These are phyloP conservation scores for Rhyacophila brunnea DNA, from an alignment of 1,140 invertebrate species.

Conservation along the genomic window DNA sequence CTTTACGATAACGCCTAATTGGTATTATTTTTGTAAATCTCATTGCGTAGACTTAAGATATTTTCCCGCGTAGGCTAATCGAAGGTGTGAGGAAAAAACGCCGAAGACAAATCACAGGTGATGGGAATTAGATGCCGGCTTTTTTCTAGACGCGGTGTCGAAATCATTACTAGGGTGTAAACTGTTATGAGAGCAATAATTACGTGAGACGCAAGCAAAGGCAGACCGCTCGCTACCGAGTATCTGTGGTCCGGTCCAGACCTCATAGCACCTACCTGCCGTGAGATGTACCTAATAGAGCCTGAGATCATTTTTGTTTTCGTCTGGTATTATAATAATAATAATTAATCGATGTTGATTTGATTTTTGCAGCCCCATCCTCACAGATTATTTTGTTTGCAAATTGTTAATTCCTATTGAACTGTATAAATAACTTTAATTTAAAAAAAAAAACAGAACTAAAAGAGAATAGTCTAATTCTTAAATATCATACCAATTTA, in stretches of 20 bases:
- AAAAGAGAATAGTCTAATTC: no score
- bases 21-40: background rate
- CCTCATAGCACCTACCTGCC: background rate
- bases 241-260: slow-evolving; percentile 5
- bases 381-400: no score
- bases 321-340: no score
- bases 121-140: slow-evolving; percentile 7
- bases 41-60: background rate
- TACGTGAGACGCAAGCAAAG: slow-evolving; percentile 3
- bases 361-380: no score
- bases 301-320: no score
- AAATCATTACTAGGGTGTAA: slow-evolving; percentile 23
- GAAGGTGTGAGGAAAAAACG: slow-evolving; percentile 23
- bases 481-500: no score
- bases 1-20: background rate
- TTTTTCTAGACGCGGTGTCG: slow-evolving; percentile 10
- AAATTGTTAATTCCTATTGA: no score
- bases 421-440: no score
- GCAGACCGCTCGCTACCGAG: slow-evolving; percentile 1
- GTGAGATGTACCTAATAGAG: no score
- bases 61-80: background rate
- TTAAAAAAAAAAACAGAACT: no score
- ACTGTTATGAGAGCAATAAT: slow-evolving; percentile 18
- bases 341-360: no score
- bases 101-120: slow-evolving; percentile 21